These are phyloP conservation scores for Notechis scutatus DNA, from an alignment of 2,113 vertebrate genomes.

Conservation along the genomic window DNA sequence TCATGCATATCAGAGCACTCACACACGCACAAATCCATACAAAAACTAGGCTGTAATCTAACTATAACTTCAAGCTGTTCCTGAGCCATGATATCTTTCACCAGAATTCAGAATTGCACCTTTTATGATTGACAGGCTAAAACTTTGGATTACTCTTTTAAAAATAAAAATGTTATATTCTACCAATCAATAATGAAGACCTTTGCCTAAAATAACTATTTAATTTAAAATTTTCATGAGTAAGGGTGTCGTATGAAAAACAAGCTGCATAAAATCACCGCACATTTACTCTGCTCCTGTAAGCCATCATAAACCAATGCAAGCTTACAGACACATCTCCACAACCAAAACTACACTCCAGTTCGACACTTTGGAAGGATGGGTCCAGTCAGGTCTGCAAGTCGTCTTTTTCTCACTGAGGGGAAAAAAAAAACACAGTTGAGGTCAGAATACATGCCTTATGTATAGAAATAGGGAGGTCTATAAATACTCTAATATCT, in stretches of 20 bases:
- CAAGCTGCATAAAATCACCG: slow-evolving; percentile 67
- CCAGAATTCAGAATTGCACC: not conserved
- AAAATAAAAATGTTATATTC: slow-evolving; percentile 63
- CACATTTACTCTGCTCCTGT: slow-evolving; percentile 56
- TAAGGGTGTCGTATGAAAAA: slow-evolving; percentile 51
- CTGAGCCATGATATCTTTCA: slow-evolving; percentile 29
- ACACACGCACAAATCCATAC: slow-evolving; percentile 8
- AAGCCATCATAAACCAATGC: slow-evolving; percentile 53
- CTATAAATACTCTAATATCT: slow-evolving; percentile 1
- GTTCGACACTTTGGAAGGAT: slow-evolving; percentile 96
- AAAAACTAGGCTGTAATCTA: slow-evolving; percentile 41
- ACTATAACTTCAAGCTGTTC: slow-evolving; percentile 33
- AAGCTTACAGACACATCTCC: slow-evolving; percentile 33
- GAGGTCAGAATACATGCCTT: not conserved
- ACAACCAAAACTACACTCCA: slow-evolving; percentile 74
- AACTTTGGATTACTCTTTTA: slow-evolving; percentile 33
- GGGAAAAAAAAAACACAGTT: slow-evolving; percentile 51
- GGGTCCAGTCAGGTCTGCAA: slow-evolving; percentile 86
- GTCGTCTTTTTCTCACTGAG: slow-evolving; percentile 94
- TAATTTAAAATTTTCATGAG: slow-evolving; percentile 68
- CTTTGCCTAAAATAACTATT: slow-evolving; percentile 65
- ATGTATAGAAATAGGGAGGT: not conserved
- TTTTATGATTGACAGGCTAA: slow-evolving; percentile 53
- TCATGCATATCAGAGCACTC: slow-evolving; percentile 27
- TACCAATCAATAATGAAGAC: slow-evolving; percentile 59